A percentile compares a stretch with the other conserved stretches of the same genome.
These are phyloP conservation scores for Probosciger aterrimus DNA, from an alignment of 2,113 vertebrate species.

Conservation along the genomic window DNA sequence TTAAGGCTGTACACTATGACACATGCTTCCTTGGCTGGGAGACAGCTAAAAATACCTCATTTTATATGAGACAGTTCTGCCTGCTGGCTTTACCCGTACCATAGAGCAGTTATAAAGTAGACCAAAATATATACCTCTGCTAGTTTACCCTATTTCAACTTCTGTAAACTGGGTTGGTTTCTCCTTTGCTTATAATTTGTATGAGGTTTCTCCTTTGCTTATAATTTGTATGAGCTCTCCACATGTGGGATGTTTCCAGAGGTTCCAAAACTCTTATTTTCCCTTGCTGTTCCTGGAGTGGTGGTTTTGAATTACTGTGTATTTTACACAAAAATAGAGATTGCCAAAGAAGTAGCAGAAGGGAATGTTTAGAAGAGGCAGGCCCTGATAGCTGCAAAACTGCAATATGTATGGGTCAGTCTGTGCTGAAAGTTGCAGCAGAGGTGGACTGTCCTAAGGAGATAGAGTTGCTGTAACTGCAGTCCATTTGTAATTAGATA, in stretches of 20 bases:
- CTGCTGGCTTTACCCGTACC: background rate
- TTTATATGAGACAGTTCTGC: background rate
- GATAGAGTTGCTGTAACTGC: constrained; percentile 44
- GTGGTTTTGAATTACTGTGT: background rate
- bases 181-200: background rate
- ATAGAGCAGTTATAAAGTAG: background rate
- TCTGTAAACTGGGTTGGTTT: background rate
- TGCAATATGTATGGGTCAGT: background rate
- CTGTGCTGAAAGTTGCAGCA: constrained; percentile 8
- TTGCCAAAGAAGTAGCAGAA: background rate
- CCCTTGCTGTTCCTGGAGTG: background rate
- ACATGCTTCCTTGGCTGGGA: background rate
- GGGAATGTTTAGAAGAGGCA: background rate
- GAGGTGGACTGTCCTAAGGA: background rate
- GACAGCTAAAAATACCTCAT: background rate
- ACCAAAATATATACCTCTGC: background rate
- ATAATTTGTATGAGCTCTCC: background rate
- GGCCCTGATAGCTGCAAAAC: background rate
- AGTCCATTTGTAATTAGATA: constrained; percentile 75
- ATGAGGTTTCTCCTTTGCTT: background rate
- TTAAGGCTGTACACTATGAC: background rate
- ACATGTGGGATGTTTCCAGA: background rate
- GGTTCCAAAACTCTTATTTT: background rate
- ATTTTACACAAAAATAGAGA: background rate
- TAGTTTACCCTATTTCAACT: background rate